These are phyloP conservation scores for Gallinago jamesoni DNA, from an alignment of 2,113 vertebrate species.

Conservation along the genomic window DNA sequence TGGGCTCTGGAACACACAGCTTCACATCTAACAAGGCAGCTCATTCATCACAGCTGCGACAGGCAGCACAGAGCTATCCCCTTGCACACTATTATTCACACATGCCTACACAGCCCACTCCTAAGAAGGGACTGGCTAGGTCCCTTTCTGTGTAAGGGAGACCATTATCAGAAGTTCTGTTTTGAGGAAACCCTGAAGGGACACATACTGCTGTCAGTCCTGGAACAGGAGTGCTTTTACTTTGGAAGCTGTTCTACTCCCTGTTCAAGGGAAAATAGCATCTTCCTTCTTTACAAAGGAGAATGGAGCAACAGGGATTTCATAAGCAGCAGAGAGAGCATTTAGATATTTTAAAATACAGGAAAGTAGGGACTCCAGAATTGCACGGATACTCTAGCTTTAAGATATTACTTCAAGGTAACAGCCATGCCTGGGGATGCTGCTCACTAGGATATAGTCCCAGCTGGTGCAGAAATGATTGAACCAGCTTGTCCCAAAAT, in stretches of 20 bases:
- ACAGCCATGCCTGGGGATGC: background rate
- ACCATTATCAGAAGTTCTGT: background rate
- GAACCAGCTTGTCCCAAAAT: conserved; percentile 44
- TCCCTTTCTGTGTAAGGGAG: background rate
- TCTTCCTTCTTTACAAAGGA: background rate
- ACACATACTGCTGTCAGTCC: background rate
- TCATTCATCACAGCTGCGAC: background rate
- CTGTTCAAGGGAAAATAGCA: background rate
- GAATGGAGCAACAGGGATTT: background rate
- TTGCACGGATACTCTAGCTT: background rate
- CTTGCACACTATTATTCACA: background rate
- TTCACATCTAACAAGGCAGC: background rate
- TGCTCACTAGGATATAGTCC: background rate
- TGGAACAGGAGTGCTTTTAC: background rate
- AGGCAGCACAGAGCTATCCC: background rate
- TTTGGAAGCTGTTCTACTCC: background rate
- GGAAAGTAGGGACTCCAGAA: background rate
- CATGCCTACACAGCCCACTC: background rate
- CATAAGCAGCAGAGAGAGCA: background rate
- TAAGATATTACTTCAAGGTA: background rate
- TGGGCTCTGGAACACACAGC: background rate
- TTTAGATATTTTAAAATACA: background rate
- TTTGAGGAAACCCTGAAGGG: background rate
- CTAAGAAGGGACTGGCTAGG: background rate
- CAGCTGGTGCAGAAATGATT: conserved; percentile 39